Percentiles rank a stretch among this genome's conserved stretches.
Conservation (phyloP, 2,888 invertebrate species). For the Rhagium mordax region DNA sequence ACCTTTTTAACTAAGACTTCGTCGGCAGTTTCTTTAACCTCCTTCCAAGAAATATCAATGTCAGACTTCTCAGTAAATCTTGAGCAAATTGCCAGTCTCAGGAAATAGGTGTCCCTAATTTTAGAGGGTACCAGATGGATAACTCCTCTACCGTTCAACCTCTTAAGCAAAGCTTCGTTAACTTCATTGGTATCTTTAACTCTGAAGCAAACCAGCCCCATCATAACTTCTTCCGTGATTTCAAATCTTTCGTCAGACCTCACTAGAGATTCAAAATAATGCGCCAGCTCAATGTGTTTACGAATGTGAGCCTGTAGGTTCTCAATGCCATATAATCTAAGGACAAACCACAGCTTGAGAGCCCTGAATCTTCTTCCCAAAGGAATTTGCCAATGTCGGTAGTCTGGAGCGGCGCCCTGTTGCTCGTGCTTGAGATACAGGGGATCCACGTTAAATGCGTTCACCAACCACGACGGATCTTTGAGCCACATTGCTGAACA, state of each 20-base stretch:
- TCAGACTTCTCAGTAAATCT: conserved; percentile 86
- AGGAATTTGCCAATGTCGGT: conserved; percentile 98
- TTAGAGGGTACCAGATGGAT: conserved; percentile 95
- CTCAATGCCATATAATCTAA: conserved; percentile 90
- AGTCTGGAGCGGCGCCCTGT: conserved; percentile 92
- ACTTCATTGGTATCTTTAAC: conserved; percentile 88
- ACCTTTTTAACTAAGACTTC: conserved; percentile 72
- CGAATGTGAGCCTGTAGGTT: conserved; percentile 91
- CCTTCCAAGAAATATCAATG: conserved; percentile 89
- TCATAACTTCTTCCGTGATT: conserved; percentile 88
- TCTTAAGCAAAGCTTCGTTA: conserved; percentile 86
- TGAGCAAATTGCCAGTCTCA: conserved; percentile 93
- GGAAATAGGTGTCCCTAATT: conserved; percentile 86
- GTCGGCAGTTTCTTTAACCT: conserved; percentile 83
- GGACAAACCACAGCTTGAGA: conserved; percentile 95
- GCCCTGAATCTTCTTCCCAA: conserved; percentile 93
- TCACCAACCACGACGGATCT: conserved; percentile 90
- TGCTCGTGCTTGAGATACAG: conserved; percentile 95
- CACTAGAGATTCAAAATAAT: conserved; percentile 88
- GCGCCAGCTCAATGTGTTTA: conserved; percentile 88
- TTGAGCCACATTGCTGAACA: conserved; percentile 99
- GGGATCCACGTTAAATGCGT: conserved; percentile 98
- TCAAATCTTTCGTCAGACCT: conserved; percentile 88
- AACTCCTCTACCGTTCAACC: conserved; percentile 90
- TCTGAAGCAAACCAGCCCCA: conserved; percentile 97